A percentile compares a stretch with the other conserved stretches of the same genome.
phyloP scores from a whole-genome alignment of 2,797 vertebrate genomes.

The Enteromius trimaculatus region DNA sequence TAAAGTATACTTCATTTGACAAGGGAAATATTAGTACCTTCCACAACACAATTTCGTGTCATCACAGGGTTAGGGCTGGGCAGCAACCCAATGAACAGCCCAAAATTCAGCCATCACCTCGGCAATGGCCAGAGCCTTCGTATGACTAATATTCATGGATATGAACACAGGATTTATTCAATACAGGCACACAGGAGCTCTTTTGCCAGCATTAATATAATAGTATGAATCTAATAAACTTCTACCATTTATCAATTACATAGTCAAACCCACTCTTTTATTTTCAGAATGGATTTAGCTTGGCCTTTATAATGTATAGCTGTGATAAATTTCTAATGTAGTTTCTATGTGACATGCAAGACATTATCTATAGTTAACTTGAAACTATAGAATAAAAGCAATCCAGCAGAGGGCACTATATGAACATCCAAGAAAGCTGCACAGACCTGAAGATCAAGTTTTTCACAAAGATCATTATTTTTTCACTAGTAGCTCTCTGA shows the following conservation, averaged over 20 bases:
- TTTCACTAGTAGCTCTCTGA: not conserved
- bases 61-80: too few relatives aligned
- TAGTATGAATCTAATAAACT: not conserved
- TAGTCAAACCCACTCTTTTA: not conserved
- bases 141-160: not conserved
- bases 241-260: not conserved
- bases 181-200: not conserved
- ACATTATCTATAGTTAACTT: not conserved
- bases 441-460: not conserved
- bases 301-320: not conserved
- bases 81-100: not conserved
- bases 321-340: not conserved
- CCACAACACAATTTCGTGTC: not conserved
- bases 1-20: not conserved
- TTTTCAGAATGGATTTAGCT: not conserved
- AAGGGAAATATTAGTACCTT: too few relatives aligned
- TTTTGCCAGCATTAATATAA: not conserved
- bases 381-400: not conserved
- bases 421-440: not conserved
- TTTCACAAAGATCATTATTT: not conserved
- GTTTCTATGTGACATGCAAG: not conserved
- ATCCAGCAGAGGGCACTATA: slow-evolving; percentile 51
- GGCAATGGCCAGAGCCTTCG: not conserved
- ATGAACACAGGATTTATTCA: not conserved
- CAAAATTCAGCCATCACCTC: not conserved